Conservation (phyloP, 2,888 invertebrate species). For the Parnassius glacialis region DNA sequence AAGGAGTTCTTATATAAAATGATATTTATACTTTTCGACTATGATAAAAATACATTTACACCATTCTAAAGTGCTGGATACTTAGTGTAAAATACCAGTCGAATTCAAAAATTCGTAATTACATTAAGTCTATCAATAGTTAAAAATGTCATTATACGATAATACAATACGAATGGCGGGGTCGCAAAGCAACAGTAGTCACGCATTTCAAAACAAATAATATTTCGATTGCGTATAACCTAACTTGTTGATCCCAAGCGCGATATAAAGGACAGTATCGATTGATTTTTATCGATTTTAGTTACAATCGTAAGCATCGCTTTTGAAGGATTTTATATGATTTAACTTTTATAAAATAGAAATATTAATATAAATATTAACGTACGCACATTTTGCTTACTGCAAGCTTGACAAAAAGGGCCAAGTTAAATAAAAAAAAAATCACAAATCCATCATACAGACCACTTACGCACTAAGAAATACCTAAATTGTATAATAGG, state of each 20-base stretch:
- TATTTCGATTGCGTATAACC: conserved; percentile 28
- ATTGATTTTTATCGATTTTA: conserved; percentile 36
- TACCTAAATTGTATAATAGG: conserved; percentile 77
- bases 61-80: conserved; percentile 51
- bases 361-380: conserved; percentile 39
- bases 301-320: conserved; percentile 32
- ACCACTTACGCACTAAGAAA: conserved; percentile 75
- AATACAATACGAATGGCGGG: conserved; percentile 22
- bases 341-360: conserved; percentile 13
- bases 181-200: conserved; percentile 2
- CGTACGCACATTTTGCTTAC: conserved; percentile 41
- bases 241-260: conserved; percentile 79
- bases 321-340: conserved; percentile 3
- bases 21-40: conserved; percentile 39
- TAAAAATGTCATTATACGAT: conserved; percentile 24
- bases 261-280: conserved; percentile 62
- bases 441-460: conserved; percentile 66
- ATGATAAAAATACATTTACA: conserved; percentile 59
- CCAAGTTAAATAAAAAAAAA: conserved; percentile 36
- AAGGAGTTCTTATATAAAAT: conserved; percentile 3
- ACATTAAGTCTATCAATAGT: conserved; percentile 53
- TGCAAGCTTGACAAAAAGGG: conserved; percentile 49
- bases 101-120: conserved; percentile 60
- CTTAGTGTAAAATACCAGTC: conserved; percentile 54
- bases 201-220: not conserved